Conservation (phyloP, 2,113 vertebrate genomes). For the Nyctibius bracteatus region DNA sequence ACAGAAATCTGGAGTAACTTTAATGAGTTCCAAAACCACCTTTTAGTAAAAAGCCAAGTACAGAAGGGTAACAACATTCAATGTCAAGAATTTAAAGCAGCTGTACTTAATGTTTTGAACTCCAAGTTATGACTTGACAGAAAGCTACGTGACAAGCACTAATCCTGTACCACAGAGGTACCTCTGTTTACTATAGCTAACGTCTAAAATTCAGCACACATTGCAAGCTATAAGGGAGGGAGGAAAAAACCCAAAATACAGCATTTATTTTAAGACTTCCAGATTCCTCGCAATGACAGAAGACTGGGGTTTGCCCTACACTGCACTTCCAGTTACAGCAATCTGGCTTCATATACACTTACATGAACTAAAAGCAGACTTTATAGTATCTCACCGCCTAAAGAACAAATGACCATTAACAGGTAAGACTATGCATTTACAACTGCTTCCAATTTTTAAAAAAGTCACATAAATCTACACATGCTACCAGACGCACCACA, state of each 20-base stretch:
- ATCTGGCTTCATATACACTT: background rate
- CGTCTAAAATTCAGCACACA: background rate
- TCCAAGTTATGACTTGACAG: background rate
- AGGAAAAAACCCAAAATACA: background rate
- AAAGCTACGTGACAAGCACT: background rate
- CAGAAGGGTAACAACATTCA: background rate
- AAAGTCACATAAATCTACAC: background rate
- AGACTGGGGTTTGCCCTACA: background rate
- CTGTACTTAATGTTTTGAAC: background rate
- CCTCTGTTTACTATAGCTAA: background rate
- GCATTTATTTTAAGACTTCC: background rate
- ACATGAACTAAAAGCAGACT: background rate
- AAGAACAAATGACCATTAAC: background rate
- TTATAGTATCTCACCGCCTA: background rate
- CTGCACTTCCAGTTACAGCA: background rate
- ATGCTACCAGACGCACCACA: background rate
- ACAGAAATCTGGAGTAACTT: background rate
- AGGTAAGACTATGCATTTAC: background rate
- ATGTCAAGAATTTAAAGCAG: background rate
- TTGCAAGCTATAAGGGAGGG: fast-evolving
- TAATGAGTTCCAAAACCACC: background rate
- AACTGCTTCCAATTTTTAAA: background rate
- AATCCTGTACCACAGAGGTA: background rate
- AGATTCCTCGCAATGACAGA: background rate
- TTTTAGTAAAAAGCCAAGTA: background rate